Evolutionary conservation across 2,113 vertebrate genomes (phyloP).

Genomic region (Oceanites oceanicus): DNA sequence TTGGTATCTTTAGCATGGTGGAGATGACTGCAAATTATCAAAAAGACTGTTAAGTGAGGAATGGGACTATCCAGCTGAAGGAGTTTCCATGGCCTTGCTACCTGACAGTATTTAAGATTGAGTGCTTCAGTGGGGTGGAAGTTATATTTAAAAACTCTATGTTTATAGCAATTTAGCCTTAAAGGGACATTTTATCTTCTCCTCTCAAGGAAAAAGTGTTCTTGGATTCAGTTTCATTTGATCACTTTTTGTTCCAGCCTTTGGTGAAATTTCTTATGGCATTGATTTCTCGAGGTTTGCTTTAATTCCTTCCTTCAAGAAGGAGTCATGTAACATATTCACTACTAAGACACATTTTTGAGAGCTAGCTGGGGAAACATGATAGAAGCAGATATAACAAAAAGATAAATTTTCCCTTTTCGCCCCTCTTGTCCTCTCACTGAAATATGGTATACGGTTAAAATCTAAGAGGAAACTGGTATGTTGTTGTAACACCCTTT

Average conservation of each 20-base stretch:
- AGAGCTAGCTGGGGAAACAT: neutral
- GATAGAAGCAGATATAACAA: neutral
- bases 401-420: neutral
- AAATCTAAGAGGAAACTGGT: neutral
- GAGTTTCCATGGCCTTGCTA: neutral
- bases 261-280: neutral
- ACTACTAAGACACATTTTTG: neutral
- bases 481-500: constrained; percentile 9
- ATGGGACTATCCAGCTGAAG: neutral
- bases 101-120: neutral
- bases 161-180: constrained; percentile 1
- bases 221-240: constrained; percentile 1
- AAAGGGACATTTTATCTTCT: constrained; percentile 5
- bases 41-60: neutral
- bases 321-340: neutral
- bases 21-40: constrained; percentile 33
- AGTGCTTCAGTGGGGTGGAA: constrained; percentile 11
- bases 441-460: neutral
- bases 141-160: neutral
- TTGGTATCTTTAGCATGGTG: neutral
- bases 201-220: neutral
- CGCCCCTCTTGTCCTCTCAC: neutral
- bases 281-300: neutral
- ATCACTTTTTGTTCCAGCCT: neutral
- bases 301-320: neutral